Conservation (phyloP, 1,140 invertebrate genomes). For the Pseudobourletiella spinata region DNA sequence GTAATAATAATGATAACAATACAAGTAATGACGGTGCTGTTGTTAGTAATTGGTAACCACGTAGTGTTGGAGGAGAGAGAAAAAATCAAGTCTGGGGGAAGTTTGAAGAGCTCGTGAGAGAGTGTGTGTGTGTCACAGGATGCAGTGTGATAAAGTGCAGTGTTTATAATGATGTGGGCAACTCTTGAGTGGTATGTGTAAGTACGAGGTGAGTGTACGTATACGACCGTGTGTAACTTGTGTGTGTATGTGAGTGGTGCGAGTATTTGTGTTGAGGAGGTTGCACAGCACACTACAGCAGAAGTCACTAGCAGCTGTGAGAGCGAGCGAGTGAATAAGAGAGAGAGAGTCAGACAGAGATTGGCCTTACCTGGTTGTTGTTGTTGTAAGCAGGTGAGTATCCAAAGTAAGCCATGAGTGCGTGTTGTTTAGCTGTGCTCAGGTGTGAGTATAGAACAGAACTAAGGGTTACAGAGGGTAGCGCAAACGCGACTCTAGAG, state of each 20-base stretch:
- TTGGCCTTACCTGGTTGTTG: conserved; percentile 25
- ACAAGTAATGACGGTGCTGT: too few species aligned
- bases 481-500: conserved; percentile 26
- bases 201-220: too few species aligned
- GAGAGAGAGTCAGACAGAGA: neutral
- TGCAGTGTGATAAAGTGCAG: neutral
- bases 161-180: neutral
- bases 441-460: conserved; percentile 32
- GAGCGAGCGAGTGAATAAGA: neutral
- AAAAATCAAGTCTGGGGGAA: too few species aligned
- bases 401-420: conserved; percentile 31
- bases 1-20: too few species aligned
- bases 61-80: too few species aligned
- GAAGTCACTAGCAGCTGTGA: neutral
- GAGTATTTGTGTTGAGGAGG: neutral
- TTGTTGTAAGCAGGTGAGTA: conserved; percentile 31
- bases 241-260: too few species aligned
- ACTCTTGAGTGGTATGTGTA: conserved; percentile 1
- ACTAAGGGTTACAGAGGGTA: conserved; percentile 17
- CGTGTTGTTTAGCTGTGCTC: conserved; percentile 16
- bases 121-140: too few species aligned
- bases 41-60: too few species aligned
- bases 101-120: neutral
- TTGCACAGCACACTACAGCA: neutral
- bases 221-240: too few species aligned